Evolutionary conservation across 2,888 invertebrate species (phyloP).

Genomic region (Cordylochernes scorpioides): DNA sequence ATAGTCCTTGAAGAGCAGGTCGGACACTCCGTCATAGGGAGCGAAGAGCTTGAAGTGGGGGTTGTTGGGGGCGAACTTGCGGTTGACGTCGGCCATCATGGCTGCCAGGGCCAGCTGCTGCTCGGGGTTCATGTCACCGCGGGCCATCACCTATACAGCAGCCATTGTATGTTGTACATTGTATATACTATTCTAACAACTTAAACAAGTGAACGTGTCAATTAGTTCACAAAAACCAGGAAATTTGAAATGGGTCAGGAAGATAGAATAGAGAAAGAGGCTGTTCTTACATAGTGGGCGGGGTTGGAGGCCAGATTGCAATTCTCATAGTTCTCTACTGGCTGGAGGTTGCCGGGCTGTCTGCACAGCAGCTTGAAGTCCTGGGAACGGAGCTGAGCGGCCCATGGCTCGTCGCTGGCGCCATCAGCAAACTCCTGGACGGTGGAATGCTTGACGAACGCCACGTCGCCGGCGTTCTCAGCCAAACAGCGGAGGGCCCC

Average conservation of each 20-base stretch:
- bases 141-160: too few relatives aligned
- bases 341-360: constrained; percentile 31
- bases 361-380: constrained; percentile 37
- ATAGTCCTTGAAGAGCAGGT: constrained; percentile 9
- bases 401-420: constrained; percentile 19
- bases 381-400: constrained; percentile 23
- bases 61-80: constrained; percentile 1
- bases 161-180: too few relatives aligned
- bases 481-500: constrained; percentile 38
- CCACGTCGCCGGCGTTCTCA: constrained; percentile 42
- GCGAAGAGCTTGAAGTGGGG: constrained; percentile 3
- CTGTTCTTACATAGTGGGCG: constrained; percentile 27
- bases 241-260: too few relatives aligned
- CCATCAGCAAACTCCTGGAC: constrained; percentile 30
- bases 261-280: too few relatives aligned
- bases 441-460: constrained; percentile 38
- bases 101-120: constrained; percentile 20
- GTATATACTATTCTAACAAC: too few relatives aligned
- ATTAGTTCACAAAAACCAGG: too few relatives aligned
- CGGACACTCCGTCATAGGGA: background rate
- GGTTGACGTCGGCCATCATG: constrained; percentile 12
- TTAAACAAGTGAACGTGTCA: too few relatives aligned
- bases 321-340: constrained; percentile 28
- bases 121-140: too few relatives aligned
- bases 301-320: constrained; percentile 38